Conservation (phyloP, 1,140 invertebrate species). For the Belonocnema kinseyi region DNA sequence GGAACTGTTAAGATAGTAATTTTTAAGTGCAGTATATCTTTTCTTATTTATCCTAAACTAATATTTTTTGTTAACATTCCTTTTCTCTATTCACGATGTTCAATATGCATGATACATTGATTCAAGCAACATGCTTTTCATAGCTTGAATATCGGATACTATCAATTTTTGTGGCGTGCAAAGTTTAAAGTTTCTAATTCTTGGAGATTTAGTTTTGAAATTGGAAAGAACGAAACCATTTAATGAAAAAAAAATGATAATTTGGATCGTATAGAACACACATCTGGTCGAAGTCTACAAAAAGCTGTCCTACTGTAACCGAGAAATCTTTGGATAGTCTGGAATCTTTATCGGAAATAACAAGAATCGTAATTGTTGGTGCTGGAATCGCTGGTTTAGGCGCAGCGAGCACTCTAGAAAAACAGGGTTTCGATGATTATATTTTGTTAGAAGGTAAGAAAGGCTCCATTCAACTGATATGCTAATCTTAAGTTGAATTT, state of each 20-base stretch:
- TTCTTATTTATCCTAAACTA: no score
- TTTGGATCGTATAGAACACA: constrained; percentile 59
- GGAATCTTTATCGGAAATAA: constrained; percentile 43
- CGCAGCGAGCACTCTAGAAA: constrained; percentile 75
- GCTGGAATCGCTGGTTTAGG: constrained; percentile 80
- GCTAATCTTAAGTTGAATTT: not conserved
- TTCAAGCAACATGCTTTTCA: no score
- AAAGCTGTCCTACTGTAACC: constrained; percentile 44
- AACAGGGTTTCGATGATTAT: constrained; percentile 75
- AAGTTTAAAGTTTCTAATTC: no score
- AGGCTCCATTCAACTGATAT: constrained; percentile 36
- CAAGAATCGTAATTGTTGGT: constrained; percentile 77
- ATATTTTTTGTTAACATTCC: no score
- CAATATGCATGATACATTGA: no score
- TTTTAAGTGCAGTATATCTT: no score
- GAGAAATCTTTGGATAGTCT: constrained; percentile 42
- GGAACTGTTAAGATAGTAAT: no score
- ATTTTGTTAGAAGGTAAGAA: constrained; percentile 78
- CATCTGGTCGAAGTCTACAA: constrained; percentile 53
- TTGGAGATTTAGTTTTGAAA: no score
- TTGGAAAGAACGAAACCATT: constrained; percentile 26
- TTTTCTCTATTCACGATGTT: no score
- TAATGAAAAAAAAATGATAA: constrained; percentile 41
- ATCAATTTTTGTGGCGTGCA: no score
- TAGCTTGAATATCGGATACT: no score